Conservation (phyloP, 2,888 invertebrate species). For the Camponotus fellah region DNA sequence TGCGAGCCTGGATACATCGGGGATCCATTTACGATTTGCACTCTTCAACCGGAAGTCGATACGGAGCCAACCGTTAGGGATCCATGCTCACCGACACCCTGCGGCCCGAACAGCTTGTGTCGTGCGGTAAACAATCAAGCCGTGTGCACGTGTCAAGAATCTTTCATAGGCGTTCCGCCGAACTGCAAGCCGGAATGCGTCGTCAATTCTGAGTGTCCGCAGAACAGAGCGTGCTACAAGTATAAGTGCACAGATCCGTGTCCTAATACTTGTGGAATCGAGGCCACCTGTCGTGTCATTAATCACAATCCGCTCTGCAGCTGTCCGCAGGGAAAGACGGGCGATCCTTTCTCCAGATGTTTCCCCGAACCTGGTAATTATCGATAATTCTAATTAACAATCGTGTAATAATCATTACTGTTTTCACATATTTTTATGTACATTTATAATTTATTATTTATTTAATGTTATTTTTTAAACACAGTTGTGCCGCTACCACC, state of each 20-base stretch:
- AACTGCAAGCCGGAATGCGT: constrained; percentile 95
- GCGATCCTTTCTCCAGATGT: constrained; percentile 93
- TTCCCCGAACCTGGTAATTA: constrained; percentile 86
- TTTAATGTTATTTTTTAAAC: constrained; percentile 25
- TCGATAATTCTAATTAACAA: not conserved
- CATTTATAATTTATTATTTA: constrained; percentile 19
- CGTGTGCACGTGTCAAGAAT: constrained; percentile 92
- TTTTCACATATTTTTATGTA: not conserved
- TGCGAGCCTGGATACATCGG: constrained; percentile 92
- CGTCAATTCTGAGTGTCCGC: constrained; percentile 93
- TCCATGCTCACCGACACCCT: constrained; percentile 93
- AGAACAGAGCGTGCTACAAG: constrained; percentile 93
- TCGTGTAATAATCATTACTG: not conserved
- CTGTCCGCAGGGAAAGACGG: constrained; percentile 91
- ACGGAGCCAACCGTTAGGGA: constrained; percentile 82
- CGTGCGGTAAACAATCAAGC: constrained; percentile 90
- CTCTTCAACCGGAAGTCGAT: constrained; percentile 69
- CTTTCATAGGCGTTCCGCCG: constrained; percentile 92
- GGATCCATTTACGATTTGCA: constrained; percentile 90
- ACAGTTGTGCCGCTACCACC: constrained; percentile 73
- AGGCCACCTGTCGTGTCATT: constrained; percentile 92
- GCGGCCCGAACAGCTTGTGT: constrained; percentile 94
- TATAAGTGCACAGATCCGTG: constrained; percentile 94
- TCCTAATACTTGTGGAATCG: constrained; percentile 92
- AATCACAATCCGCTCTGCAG: constrained; percentile 94